Evolutionary conservation across 2,888 invertebrate species (phyloP).

Genomic region (Drosophila prolongata): DNA sequence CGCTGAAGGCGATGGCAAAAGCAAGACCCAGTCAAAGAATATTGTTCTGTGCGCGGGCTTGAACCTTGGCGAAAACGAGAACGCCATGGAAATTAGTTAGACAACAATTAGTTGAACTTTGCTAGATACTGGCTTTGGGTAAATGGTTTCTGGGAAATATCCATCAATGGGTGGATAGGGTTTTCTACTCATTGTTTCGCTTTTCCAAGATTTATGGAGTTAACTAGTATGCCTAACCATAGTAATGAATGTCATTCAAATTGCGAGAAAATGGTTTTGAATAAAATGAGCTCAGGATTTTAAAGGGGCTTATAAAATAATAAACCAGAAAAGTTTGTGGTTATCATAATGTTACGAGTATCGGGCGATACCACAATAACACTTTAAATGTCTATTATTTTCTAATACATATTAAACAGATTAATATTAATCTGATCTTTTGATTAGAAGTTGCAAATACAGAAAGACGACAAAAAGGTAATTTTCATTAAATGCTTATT

Average conservation of each 20-base stretch:
- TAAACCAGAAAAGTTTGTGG: too few relatives aligned
- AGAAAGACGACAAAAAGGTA: not conserved
- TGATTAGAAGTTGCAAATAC: not conserved
- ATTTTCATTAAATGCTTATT: not conserved
- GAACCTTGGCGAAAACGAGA: slow-evolving; percentile 27
- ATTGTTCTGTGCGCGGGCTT: slow-evolving; percentile 20
- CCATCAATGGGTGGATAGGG: not conserved
- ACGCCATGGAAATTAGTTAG: slow-evolving; percentile 2
- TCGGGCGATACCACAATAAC: too few relatives aligned
- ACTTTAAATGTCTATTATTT: too few relatives aligned
- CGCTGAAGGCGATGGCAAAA: slow-evolving; percentile 15
- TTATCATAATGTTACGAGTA: too few relatives aligned
- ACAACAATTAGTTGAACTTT: slow-evolving; percentile 14
- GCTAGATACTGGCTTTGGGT: slow-evolving; percentile 1
- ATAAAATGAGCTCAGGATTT: too few relatives aligned
- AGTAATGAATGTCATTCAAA: too few relatives aligned
- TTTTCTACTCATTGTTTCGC: too few relatives aligned
- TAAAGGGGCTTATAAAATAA: too few relatives aligned
- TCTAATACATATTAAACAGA: too few relatives aligned
- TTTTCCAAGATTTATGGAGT: too few relatives aligned
- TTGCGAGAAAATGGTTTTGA: too few relatives aligned
- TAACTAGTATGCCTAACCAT: too few relatives aligned
- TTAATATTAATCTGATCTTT: not conserved
- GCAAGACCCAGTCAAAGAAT: slow-evolving; percentile 11
- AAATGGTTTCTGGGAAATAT: slow-evolving; percentile 6